A percentile compares a stretch with the other conserved stretches of the same genome.
phyloP scores from a whole-genome alignment of 2,888 invertebrate species.

The Dicyrtoma fusca region DNA sequence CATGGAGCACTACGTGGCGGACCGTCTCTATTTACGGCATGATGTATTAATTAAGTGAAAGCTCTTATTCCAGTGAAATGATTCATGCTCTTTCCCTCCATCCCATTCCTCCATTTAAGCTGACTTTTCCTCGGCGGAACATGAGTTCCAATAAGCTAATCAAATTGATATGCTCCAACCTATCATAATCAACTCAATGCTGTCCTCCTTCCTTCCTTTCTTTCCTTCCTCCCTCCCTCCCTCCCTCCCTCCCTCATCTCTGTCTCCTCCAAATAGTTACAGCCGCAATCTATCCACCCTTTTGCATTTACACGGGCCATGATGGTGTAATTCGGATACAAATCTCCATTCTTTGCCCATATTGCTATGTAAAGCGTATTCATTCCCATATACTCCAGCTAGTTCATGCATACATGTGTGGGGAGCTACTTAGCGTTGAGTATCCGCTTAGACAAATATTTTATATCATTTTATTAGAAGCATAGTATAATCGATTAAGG shows the following conservation, averaged over 20 bases:
- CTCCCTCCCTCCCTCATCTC: conserved; percentile 7
- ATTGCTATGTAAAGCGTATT: neutral
- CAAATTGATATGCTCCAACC: conserved; percentile 56
- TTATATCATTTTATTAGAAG: neutral
- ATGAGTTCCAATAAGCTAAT: conserved; percentile 46
- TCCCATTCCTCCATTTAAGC: neutral
- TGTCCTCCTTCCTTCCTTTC: conserved; percentile 6
- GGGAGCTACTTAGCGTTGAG: neutral
- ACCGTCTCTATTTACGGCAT: conserved; percentile 34
- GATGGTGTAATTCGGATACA: neutral
- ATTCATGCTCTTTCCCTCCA: conserved; percentile 30
- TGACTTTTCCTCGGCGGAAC: neutral
- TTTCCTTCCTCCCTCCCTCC: conserved; percentile 6
- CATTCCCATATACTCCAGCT: neutral
- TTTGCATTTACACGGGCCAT: neutral
- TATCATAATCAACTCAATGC: conserved; percentile 53
- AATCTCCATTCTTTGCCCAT: neutral
- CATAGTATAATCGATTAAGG: too few species aligned
- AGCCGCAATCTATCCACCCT: neutral
- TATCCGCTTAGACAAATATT: neutral
- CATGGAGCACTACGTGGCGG: conserved; percentile 4
- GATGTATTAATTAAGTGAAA: conserved; percentile 51
- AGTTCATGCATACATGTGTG: neutral
- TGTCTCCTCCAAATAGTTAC: neutral
- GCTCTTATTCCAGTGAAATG: conserved; percentile 43